A percentile compares a stretch with the other conserved stretches of the same genome.
Evolutionary conservation across 2,797 vertebrate genomes (phyloP).

Genomic region (Adrianichthys oophorus): DNA sequence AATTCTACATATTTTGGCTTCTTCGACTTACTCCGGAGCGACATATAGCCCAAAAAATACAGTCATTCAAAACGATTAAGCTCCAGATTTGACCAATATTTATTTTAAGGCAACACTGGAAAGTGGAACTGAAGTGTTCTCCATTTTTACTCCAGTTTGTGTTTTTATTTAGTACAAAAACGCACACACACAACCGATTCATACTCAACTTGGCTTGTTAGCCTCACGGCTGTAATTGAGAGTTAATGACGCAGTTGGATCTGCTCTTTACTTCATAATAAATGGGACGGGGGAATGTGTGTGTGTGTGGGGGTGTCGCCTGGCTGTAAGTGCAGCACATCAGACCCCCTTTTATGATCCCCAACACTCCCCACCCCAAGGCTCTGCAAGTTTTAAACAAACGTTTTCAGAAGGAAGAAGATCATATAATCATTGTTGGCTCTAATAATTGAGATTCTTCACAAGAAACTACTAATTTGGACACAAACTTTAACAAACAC

Average conservation of each 20-base stretch:
- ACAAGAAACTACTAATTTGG: conserved; percentile 10
- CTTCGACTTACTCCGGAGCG: too few species aligned
- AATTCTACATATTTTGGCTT: too few species aligned
- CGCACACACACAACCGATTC: conserved; percentile 26
- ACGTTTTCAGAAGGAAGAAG: too few species aligned
- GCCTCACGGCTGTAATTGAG: conserved; percentile 71
- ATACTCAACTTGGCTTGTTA: conserved; percentile 56
- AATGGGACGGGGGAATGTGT: conserved; percentile 72
- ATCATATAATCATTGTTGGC: conserved; percentile 53
- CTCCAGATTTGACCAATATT: too few species aligned
- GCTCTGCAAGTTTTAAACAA: too few species aligned
- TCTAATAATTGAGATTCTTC: conserved; percentile 62
- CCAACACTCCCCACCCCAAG: conserved; percentile 60
- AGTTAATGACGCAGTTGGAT: conserved; percentile 76
- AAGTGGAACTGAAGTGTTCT: conserved; percentile 23
- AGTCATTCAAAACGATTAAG: too few species aligned
- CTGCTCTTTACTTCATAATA: conserved; percentile 72
- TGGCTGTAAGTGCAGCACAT: conserved; percentile 67
- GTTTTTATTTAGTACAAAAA: conserved; percentile 30
- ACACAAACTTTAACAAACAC: conserved; percentile 57
- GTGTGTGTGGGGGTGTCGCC: conserved; percentile 65
- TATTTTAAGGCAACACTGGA: too few species aligned
- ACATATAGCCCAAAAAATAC: too few species aligned
- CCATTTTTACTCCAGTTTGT: conserved; percentile 36
- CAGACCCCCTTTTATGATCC: conserved; percentile 47